Evolutionary conservation across 1,140 invertebrate genomes (phyloP), one percentile per base, ranked within the genome.

Genomic region (Trachymyrmex cornetzi): DNA sequence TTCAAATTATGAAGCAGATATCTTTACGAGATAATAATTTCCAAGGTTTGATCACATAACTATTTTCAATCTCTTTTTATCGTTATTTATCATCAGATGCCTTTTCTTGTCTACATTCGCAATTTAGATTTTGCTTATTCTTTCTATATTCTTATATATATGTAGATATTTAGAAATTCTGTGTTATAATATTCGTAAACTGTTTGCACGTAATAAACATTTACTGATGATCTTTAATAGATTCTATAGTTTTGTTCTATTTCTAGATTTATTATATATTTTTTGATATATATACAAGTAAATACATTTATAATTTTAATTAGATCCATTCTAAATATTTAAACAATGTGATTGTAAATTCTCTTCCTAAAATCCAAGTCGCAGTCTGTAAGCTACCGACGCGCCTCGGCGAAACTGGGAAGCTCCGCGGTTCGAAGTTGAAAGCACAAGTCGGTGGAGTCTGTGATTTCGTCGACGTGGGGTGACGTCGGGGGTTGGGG

Each of bases 351-450:
- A 57, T 12, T 79, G 12, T 2, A 7, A 75, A 75, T 75, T 38
- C n/a, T 59, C 57, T 9, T 57, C 34, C 16, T 5, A 30, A 24
- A 44, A 34, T 5, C 14, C 48, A 48, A 85, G 9, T 30, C 19
- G 22, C 9, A 30, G 55, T 63, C 92, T 90, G 91, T 88, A 86
- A 93, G 94, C 91, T 95, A 91, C 94, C 92, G 94, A 91, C 94
- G 80, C 92, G 71, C 88, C 44, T 92, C 88, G 94, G 93, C 90
- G 85, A 93, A 91, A 77, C 77, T 53, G 24, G 74, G 66, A 95
- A 94, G 91, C 92, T 85, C 4, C 50, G 19, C 50, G 53, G 74
- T 82, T 72, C 7, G 75, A 86, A 71, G 82, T 64, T n/a, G 67
- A 61, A 85, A 38, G 75, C 66, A 55, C 30, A 64, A 85, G 75